These are phyloP conservation scores for Notothenia rossii DNA, from an alignment of 2,113 vertebrate species.

Conservation along the genomic window DNA sequence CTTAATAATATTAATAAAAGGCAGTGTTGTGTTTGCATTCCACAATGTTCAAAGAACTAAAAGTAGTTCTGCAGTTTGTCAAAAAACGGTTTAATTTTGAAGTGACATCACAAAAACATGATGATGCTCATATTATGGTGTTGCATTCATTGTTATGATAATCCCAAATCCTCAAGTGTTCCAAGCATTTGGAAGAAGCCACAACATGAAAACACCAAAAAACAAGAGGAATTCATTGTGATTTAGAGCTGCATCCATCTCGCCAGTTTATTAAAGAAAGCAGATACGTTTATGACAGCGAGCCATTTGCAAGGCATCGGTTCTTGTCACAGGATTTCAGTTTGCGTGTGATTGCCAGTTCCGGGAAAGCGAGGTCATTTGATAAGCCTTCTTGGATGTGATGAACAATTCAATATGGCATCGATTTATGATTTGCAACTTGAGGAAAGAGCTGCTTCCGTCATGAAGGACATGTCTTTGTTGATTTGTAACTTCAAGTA, in stretches of 20 bases:
- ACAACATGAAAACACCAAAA: slow-evolving; percentile 1
- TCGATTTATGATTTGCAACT: slow-evolving; percentile 38
- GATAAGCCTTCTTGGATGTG: slow-evolving; percentile 22
- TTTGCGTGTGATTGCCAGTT: slow-evolving; percentile 27
- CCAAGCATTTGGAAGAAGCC: slow-evolving; percentile 8
- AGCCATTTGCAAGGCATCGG: slow-evolving; percentile 24
- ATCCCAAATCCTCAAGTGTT: neutral
- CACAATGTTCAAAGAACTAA: neutral
- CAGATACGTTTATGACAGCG: slow-evolving; percentile 22
- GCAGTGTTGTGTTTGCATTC: neutral
- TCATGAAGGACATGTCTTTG: neutral
- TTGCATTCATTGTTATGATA: neutral
- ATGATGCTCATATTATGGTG: neutral
- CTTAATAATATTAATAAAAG: neutral
- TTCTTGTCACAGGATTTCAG: slow-evolving; percentile 32
- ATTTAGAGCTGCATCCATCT: slow-evolving; percentile 9
- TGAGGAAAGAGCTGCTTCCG: slow-evolving; percentile 7
- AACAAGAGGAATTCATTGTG: neutral
- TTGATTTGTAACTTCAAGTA: slow-evolving; percentile 21
- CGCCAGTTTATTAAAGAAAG: neutral
- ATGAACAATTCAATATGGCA: slow-evolving; percentile 21
- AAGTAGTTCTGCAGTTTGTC: neutral
- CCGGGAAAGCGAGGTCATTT: slow-evolving; percentile 11
- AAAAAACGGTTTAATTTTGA: neutral
- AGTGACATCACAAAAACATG: neutral